A percentile compares a stretch with the other conserved stretches of the same genome.
These are phyloP conservation scores for Cataglyphis cursor DNA, from an alignment of 2,888 invertebrate species.

Conservation along the genomic window DNA sequence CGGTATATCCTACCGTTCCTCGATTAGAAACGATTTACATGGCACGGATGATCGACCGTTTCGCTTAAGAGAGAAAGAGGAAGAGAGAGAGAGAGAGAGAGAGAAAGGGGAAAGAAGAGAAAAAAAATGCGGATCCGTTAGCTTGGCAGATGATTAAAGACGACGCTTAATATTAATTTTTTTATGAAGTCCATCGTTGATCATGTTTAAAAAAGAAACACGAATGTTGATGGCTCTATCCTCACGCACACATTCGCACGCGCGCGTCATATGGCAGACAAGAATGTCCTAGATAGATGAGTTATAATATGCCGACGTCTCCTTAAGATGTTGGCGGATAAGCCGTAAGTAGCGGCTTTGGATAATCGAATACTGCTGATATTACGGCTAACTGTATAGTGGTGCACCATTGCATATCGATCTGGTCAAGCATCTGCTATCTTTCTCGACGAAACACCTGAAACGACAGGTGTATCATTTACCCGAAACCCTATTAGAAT, in stretches of 20 bases:
- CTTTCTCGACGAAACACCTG: conserved; percentile 22
- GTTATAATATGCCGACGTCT: conserved; percentile 58
- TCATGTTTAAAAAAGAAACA: background rate
- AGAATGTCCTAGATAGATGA: conserved; percentile 78
- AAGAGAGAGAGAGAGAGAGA: background rate
- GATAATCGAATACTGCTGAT: conserved; percentile 70
- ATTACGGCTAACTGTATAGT: conserved; percentile 74
- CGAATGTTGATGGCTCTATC: conserved; percentile 38
- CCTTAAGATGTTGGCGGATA: conserved; percentile 57
- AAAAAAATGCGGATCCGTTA: conserved; percentile 57
- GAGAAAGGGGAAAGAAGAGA: background rate
- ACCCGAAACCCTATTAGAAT: conserved; percentile 52
- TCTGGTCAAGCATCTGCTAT: conserved; percentile 61
- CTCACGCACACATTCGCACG: background rate
- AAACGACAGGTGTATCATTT: conserved; percentile 56
- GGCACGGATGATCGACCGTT: conserved; percentile 48
- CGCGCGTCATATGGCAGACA: conserved; percentile 70
- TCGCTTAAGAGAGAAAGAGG: background rate
- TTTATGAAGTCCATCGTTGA: conserved; percentile 34
- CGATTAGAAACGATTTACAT: conserved; percentile 47
- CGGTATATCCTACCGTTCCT: conserved; percentile 10
- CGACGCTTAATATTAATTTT: conserved; percentile 39
- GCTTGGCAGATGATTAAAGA: conserved; percentile 58
- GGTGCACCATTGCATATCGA: conserved; percentile 65
- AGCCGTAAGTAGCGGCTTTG: conserved; percentile 63